phyloP scores from a whole-genome alignment of 2,797 vertebrate genomes.

The Orientallactaga sibirica region DNA sequence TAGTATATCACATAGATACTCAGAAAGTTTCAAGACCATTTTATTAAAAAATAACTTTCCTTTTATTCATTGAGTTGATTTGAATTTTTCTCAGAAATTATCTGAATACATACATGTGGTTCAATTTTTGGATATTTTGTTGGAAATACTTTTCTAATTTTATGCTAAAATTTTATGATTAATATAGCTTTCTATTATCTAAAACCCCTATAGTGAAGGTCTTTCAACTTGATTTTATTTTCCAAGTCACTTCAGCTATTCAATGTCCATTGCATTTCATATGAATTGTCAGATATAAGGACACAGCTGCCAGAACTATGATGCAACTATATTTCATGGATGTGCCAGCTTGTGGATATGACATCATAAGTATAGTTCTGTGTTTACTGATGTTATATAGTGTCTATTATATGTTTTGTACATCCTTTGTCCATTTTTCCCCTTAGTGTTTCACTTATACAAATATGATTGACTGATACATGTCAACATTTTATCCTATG shows the following conservation, averaged over 20 bases:
- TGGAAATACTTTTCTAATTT: not conserved
- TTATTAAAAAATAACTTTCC: constrained; percentile 3
- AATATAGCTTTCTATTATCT: not conserved
- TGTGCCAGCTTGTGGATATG: not conserved
- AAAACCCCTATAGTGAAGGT: not conserved
- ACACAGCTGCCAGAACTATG: not conserved
- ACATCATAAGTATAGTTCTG: not conserved
- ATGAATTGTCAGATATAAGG: not conserved
- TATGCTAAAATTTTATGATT: not conserved
- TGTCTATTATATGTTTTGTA: not conserved
- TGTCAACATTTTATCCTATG: not conserved
- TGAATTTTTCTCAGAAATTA: constrained; percentile 11
- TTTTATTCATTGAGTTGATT: not conserved
- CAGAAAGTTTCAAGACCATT: not conserved
- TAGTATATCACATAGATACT: no score
- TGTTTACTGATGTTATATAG: not conserved
- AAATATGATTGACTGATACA: not conserved
- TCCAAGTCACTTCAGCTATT: not conserved
- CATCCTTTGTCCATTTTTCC: not conserved
- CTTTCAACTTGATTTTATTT: not conserved
- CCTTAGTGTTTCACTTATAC: not conserved
- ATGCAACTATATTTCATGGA: not conserved
- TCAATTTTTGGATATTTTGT: not conserved
- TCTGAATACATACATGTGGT: not conserved
- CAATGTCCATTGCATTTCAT: not conserved